A percentile compares a stretch with the other conserved stretches of the same genome.
Conservation (phyloP, 2,113 vertebrate species). For the Equus przewalskii region DNA sequence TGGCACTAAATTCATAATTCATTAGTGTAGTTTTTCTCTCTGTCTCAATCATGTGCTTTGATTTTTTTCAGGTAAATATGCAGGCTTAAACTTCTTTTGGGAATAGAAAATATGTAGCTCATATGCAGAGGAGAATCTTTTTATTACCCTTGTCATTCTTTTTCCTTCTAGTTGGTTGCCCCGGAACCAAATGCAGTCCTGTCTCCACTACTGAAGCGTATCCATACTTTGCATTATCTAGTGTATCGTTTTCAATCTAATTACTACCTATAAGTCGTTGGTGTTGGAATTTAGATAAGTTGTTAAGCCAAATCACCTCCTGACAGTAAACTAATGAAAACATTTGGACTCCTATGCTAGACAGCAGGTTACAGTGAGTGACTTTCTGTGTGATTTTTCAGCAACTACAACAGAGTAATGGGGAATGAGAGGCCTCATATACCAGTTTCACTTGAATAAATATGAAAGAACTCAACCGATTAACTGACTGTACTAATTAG, state of each 20-base stretch:
- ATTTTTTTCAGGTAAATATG: neutral
- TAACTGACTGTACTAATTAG: neutral
- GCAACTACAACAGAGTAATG: neutral
- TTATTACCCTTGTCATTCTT: neutral
- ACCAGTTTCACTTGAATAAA: neutral
- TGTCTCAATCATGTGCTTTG: neutral
- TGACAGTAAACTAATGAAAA: neutral
- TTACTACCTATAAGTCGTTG: neutral
- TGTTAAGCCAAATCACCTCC: neutral
- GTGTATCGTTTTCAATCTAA: neutral
- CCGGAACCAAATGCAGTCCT: neutral
- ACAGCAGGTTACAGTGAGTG: neutral
- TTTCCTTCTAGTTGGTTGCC: neutral
- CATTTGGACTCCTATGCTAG: neutral
- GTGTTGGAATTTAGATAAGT: neutral
- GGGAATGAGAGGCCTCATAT: neutral
- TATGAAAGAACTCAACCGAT: neutral
- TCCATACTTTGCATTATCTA: neutral
- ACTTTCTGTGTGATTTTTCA: neutral
- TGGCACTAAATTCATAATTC: neutral
- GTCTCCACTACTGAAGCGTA: neutral
- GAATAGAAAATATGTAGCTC: neutral
- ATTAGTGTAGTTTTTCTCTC: neutral
- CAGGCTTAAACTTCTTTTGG: neutral
- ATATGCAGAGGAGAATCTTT: neutral